phyloP scores from a whole-genome alignment of 64 coral and sea anemone species.

The Montipora capricornis region DNA sequence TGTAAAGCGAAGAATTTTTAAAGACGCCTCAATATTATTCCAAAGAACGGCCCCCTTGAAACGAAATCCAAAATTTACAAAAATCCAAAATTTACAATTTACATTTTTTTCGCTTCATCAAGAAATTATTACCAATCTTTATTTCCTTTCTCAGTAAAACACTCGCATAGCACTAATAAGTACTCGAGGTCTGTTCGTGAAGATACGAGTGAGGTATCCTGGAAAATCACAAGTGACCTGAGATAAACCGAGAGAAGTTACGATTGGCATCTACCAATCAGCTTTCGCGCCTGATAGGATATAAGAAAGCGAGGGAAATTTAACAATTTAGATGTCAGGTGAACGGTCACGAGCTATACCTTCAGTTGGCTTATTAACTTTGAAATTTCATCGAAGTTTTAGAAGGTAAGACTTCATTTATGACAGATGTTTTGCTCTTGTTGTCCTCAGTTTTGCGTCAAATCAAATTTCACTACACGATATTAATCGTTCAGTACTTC shows the following conservation, averaged over 20 bases:
- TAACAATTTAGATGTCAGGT: constrained; percentile 13
- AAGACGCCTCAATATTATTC: no score
- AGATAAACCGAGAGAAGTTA: background rate
- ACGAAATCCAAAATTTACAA: no score
- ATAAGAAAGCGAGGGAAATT: constrained; percentile 47
- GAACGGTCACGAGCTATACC: background rate
- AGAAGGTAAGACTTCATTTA: background rate
- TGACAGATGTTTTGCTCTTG: background rate
- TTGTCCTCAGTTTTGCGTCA: background rate
- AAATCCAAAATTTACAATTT: background rate
- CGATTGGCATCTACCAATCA: constrained; percentile 24
- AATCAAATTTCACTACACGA: background rate
- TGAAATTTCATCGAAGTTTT: background rate
- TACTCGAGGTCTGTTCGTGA: background rate
- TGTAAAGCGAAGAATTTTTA: no score
- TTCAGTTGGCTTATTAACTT: background rate
- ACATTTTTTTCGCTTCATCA: background rate
- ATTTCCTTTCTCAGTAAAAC: background rate
- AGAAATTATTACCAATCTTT: background rate
- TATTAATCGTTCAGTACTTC: background rate
- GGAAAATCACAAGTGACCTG: background rate
- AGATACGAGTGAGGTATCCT: constrained; percentile 1
- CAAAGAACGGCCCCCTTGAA: no score
- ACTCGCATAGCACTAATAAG: constrained; percentile 12
- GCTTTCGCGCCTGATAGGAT: background rate